Base-by-base conservation (phyloP, 2,113 vertebrate species). In the Xenotilapia flavipinnis region DNA sequence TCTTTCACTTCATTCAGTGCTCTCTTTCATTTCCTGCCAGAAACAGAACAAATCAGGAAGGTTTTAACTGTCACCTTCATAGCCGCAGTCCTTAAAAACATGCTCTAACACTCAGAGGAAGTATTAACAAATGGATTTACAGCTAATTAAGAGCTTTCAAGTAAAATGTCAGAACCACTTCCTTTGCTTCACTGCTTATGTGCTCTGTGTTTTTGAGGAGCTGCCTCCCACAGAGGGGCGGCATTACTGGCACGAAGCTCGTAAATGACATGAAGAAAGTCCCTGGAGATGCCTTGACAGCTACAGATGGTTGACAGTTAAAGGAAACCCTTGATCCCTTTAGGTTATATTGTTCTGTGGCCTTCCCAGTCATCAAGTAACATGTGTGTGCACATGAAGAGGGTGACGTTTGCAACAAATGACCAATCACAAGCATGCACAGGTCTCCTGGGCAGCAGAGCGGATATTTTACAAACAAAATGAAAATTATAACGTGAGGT, bases 101-200 rank as follows among this genome's bases (percentile, higher is more conserved):
- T 19, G 5, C 38, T 19, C 40, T 77, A 40, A 79, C 26, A 53
- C 21, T 38, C 14, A 14, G 47, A 75, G 11, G 28, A 82, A 47
- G 51, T 28, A 73, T 87, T 53, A 68, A 62, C 60, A 79, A 73
- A 80, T 45, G 42, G 23, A 77, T 79, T 65, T 70, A 23, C 5
- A 28, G 26, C 77, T 85, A 82, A 91, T 92, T 28, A 53, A 79
- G 49, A 86, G 70, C 87, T 89, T 86, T 87, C 62, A 68, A 86
- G 33, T 83, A 36, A 89, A 94, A 92, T 88, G 83, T 92, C 91
- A 93, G 89, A 80, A 81, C 40, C 70, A 7, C 8, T 84, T 85
- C 54, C 75, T 77, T 60, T 49, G 42, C 42, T 31, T 31, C 9
- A 77, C 49, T 56, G 56, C 23, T 21, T 79, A 28, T 31, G 70